Percentiles rank a stretch among this genome's conserved stretches.
Conservation (phyloP, 2,888 invertebrate genomes). For the Belgica antarctica region DNA sequence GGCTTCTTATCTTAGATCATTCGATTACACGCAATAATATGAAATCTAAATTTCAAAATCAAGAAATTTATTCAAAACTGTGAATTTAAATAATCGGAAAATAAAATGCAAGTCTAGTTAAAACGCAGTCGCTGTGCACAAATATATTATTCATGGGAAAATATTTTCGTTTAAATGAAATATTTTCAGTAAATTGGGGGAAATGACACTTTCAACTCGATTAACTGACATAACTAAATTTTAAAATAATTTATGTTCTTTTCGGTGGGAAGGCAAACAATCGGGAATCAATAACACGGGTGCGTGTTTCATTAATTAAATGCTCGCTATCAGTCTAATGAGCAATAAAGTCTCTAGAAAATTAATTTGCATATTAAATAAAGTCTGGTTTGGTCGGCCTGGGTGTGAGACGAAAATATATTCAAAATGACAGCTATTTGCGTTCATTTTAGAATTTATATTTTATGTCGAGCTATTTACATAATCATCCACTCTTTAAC, state of each 20-base stretch:
- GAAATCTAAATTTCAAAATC: no score
- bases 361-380: constrained; percentile 42
- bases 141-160: no score
- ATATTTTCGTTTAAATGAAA: no score
- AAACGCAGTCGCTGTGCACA: no score
- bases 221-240: constrained; percentile 7
- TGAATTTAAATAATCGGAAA: no score
- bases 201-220: no score
- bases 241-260: background rate
- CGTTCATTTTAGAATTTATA: background rate
- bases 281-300: constrained; percentile 4
- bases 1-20: no score
- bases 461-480: background rate
- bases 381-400: background rate
- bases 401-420: background rate
- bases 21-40: no score
- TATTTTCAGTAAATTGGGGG: no score
- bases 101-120: no score
- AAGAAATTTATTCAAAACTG: no score
- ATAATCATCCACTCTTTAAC: constrained; percentile 4
- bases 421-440: constrained; percentile 11
- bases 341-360: constrained; percentile 37
- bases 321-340: constrained; percentile 27
- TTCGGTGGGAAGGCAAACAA: background rate
- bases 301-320: background rate